These are phyloP conservation scores for Artibeus jamaicensis DNA, from an alignment of 2,797 vertebrate genomes.

Conservation along the genomic window DNA sequence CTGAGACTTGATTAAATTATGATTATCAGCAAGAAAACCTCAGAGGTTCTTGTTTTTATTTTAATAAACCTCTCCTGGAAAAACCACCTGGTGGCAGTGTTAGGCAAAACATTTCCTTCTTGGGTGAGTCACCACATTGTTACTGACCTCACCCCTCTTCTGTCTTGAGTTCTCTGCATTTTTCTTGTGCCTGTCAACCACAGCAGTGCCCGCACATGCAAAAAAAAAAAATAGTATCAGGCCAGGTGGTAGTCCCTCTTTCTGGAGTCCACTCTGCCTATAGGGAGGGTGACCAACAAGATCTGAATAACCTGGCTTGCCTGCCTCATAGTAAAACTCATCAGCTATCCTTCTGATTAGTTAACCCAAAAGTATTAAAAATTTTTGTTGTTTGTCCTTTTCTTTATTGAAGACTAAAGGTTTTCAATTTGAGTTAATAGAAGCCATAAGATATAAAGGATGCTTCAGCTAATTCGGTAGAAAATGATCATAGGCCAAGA, in stretches of 20 bases:
- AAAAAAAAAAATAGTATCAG: neutral
- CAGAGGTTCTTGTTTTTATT: neutral
- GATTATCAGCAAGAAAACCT: neutral
- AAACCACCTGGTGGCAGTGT: slow-evolving; percentile 46
- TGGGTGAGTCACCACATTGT: rapidly evolving
- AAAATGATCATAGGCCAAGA: neutral
- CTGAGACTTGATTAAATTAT: neutral
- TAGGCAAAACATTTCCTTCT: neutral
- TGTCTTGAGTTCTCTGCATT: neutral
- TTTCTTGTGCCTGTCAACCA: neutral
- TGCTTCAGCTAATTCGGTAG: neutral
- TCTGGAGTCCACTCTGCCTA: neutral
- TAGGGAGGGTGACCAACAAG: too few species aligned
- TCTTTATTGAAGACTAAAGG: neutral
- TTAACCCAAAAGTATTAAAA: neutral
- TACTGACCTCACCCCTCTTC: neutral
- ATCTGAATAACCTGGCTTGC: too few species aligned
- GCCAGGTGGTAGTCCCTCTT: neutral
- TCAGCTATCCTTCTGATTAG: neutral
- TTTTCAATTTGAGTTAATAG: slow-evolving; percentile 17
- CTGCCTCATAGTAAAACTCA: neutral
- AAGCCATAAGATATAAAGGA: neutral
- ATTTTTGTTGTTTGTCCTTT: neutral
- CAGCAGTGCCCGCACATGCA: rapidly evolving
- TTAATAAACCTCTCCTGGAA: neutral